Evolutionary conservation across 2,113 vertebrate species (phyloP).

Genomic region (Otolemur garnettii): DNA sequence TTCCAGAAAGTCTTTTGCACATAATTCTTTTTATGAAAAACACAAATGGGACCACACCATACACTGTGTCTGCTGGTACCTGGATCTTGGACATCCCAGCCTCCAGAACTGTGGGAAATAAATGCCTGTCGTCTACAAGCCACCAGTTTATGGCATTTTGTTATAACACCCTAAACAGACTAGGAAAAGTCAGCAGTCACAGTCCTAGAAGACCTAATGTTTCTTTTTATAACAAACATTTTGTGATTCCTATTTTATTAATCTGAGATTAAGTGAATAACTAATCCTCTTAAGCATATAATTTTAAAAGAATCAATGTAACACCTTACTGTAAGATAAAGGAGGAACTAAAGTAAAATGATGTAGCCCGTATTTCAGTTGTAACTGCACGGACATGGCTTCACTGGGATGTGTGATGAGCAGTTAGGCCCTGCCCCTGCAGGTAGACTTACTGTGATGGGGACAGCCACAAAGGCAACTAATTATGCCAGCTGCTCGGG

Average conservation of each 20-base stretch:
- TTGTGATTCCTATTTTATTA: neutral
- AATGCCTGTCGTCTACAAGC: too few relatives aligned
- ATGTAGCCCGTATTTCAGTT: neutral
- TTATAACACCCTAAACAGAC: neutral
- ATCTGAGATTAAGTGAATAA: neutral
- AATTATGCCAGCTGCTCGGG: accelerated
- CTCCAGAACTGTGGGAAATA: neutral
- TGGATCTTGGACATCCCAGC: neutral
- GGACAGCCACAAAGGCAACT: neutral
- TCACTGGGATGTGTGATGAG: accelerated
- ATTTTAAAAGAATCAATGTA: neutral
- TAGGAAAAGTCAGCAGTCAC: neutral
- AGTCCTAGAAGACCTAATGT: neutral
- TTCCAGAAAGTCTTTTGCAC: neutral
- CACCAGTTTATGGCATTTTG: neutral
- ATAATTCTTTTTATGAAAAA: neutral
- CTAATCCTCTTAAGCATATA: neutral
- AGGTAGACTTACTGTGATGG: neutral
- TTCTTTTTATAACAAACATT: neutral
- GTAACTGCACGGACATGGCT: accelerated
- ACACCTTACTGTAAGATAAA: neutral
- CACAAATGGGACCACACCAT: neutral
- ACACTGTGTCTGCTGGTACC: neutral
- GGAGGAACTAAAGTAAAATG: neutral
- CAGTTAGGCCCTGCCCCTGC: neutral